Percentiles rank a stretch among this genome's conserved stretches.
Conservation (phyloP, 2,113 vertebrate genomes). For the Festucalex cinctus region DNA sequence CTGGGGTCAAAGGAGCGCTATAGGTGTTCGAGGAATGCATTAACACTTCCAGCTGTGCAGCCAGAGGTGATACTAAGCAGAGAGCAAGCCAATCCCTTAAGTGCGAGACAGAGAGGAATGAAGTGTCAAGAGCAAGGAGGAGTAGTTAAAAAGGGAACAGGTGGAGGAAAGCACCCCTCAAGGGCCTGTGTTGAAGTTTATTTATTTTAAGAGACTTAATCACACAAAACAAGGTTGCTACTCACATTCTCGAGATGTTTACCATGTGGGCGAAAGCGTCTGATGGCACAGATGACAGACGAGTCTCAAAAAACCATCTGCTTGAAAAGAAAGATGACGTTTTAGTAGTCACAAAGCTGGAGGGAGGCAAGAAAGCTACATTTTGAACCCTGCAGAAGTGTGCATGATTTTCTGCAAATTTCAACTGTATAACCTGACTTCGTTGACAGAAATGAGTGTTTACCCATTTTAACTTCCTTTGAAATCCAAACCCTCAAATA, state of each 20-base stretch:
- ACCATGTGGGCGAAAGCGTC: conserved; percentile 81
- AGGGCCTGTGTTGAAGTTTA: background rate
- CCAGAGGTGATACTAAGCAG: conserved; percentile 52
- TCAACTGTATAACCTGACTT: conserved; percentile 14
- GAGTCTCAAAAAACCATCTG: conserved; percentile 89
- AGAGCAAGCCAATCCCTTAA: conserved; percentile 40
- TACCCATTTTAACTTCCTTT: conserved; percentile 5
- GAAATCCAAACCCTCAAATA: background rate
- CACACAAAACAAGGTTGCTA: conserved; percentile 30
- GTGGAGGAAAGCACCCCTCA: conserved; percentile 21
- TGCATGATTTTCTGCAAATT: background rate
- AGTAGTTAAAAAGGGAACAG: conserved; percentile 29
- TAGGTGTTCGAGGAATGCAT: conserved; percentile 53
- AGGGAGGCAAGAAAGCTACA: background rate
- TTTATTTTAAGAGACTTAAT: background rate
- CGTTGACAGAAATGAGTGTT: conserved; percentile 1
- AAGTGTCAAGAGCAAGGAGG: background rate
- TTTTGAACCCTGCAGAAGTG: background rate
- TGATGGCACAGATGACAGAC: conserved; percentile 77
- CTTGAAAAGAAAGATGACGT: conserved; percentile 4
- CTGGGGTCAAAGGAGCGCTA: conserved; percentile 46
- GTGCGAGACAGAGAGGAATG: conserved; percentile 23
- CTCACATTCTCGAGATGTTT: conserved; percentile 96
- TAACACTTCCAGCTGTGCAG: conserved; percentile 51
- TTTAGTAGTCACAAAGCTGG: conserved; percentile 13